Evolutionary conservation across 2,888 invertebrate species (phyloP), one percentile per base, ranked within the genome.

Genomic region (Limnephilus auricula): DNA sequence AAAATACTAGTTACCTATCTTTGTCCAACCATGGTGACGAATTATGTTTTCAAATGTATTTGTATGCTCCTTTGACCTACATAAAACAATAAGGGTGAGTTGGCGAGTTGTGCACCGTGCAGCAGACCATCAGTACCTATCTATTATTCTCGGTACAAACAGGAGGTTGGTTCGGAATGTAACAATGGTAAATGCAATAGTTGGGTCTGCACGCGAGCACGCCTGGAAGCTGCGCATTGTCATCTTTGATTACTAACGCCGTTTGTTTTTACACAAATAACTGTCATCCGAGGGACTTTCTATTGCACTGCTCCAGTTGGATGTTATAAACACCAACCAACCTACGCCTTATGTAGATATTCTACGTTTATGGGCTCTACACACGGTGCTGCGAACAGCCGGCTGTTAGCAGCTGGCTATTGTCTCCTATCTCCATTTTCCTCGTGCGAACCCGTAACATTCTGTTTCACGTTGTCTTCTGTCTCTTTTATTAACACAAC

Each of bases 231-330:
- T 34, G 25, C 85, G 85, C 85, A 40, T 40, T 85, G 40, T 40
- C 84, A 40, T 85, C n/a, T 37, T 85, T 40, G 40, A 85, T 40
- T 85, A 40, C 40, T 13, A 85, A n/a, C 85, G 40, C 40, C 30
- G 34, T 85, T 85, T 40, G 40, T 85, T 85, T 85, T 40, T 85
- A 34, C n/a, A 84, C 85, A 30, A 45, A 30, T 80, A 80, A 80
- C 80, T 32, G 31, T 32, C 80, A 32, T 32, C 80, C 31, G 32
- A 80, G 30, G 32, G 80, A 80, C 80, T 80, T 80, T 80, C 80
- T 80, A 80, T 32, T 80, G 80, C 80, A 32, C 18, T 80, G 80
- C 18, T 31, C 13, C 32, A 32, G 18, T 31, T 31, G 80, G 32
- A 80, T 13, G 31, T 32, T 31, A 31, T 45, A 80, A 80, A 32